Evolutionary conservation across 2,888 invertebrate species (phyloP).

Genomic region (Monopis laevigella): DNA sequence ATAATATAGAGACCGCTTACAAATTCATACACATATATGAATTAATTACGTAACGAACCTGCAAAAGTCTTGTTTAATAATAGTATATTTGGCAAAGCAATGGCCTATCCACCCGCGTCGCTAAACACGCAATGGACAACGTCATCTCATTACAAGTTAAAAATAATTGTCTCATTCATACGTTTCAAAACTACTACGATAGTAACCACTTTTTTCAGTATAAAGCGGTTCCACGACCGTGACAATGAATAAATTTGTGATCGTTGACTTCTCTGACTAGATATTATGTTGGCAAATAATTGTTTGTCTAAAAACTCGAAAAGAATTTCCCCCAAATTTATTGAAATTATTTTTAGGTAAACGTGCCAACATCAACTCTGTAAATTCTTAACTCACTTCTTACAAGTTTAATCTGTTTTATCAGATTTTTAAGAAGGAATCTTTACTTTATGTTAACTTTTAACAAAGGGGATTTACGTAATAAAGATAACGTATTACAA

Average conservation of each 20-base stretch:
- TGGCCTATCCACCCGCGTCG: neutral
- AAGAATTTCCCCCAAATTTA: too few species aligned
- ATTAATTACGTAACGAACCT: conserved; percentile 5
- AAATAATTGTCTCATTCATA: conserved; percentile 63
- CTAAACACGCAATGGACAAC: conserved; percentile 14
- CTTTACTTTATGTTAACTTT: too few species aligned
- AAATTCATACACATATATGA: too few species aligned
- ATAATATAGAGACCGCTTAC: too few species aligned
- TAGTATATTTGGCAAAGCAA: conserved; percentile 8
- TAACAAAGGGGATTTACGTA: too few species aligned
- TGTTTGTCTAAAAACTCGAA: too few species aligned
- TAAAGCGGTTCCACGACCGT: conserved; percentile 44
- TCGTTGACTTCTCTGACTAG: conserved; percentile 4
- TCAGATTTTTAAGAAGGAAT: too few species aligned
- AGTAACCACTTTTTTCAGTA: conserved; percentile 58
- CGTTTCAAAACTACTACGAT: conserved; percentile 48
- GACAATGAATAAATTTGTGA: conserved; percentile 33
- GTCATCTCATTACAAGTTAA: conserved; percentile 43
- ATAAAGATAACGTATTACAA: too few species aligned
- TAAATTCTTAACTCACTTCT: too few species aligned
- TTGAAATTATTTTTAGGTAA: too few species aligned
- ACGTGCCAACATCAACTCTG: too few species aligned
- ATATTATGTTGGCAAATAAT: neutral
- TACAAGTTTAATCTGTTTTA: too few species aligned
- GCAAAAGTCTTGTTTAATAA: conserved; percentile 2